Base-by-base conservation (phyloP, 2,113 vertebrate genomes). In the Apodemus speciosus region DNA sequence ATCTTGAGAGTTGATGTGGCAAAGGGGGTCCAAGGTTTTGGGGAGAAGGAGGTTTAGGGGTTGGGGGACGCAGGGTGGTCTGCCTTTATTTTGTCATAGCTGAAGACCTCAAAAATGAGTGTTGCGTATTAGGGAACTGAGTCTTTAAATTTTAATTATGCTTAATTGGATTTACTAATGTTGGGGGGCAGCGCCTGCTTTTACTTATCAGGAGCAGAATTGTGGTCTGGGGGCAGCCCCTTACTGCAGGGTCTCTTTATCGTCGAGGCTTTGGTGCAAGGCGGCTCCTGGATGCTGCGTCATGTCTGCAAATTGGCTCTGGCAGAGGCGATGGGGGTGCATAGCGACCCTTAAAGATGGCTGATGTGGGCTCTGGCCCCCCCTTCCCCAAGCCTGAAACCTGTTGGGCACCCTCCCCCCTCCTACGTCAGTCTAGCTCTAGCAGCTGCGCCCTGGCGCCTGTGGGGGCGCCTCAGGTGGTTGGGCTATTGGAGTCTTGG, bases 391-490 rank as follows among this genome's bases (percentile, higher is more conserved):
- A 60, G 85, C 60, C 35, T 10, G 71, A 81, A 92, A 97, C 97
- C 93, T 96, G 96, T 95, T 93, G 95, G 89, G 64, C 66, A 16
- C 49, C 38, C 64, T 64, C 62, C 81, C 18, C 27, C 27, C 43
- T 38, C 75, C 53, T 20, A 0, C 51, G 81, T 84, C 94, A 92
- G 87, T 81, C 84, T 66, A 58, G 88, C 60, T 38, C 68, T 40
- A 75, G 92, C 96, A 95, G 95, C 95, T 95, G 96, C 27, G 13
- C 23, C 56, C 35, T 38, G 91, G 93, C 2, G 87, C n/a, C 38
- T 93, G 90, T 8, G 60, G 84, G 89, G 91, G 94, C 40, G 88
- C 95, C n/a, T 90, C 97, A 97, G 96, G 97, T 97, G 97, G 93
- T 94, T 71, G 95, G 1, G 73, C 51, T 68, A 15, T 25, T 3